Conservation (phyloP, 2,797 vertebrate genomes). For the Tragelaphus eurycerus region DNA sequence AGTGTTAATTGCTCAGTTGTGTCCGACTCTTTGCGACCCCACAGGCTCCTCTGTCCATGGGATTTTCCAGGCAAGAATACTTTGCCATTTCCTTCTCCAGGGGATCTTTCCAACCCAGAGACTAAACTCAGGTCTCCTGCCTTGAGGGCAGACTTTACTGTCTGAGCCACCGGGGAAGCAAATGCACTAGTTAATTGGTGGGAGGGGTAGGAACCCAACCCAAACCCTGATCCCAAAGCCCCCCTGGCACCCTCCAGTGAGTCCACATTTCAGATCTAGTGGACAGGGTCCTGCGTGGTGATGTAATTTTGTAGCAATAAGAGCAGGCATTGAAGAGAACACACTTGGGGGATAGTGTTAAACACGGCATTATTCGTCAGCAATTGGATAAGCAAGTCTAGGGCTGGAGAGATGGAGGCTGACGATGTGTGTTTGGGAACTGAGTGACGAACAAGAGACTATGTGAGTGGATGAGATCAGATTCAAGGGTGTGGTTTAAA, state of each 20-base stretch:
- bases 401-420: not conserved
- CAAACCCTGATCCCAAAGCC: not conserved
- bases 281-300: not conserved
- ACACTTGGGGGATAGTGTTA: not conserved
- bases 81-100: not conserved
- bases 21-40: not conserved
- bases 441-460: not conserved
- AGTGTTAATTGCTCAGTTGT: not conserved
- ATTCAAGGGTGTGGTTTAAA: not conserved
- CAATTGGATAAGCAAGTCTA: not conserved
- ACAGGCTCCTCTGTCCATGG: not conserved
- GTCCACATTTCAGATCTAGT: not conserved
- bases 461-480: not conserved
- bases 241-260: not conserved
- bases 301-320: not conserved
- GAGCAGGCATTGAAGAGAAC: not conserved
- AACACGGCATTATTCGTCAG: accelerated
- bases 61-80: not conserved
- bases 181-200: not conserved
- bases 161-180: not conserved
- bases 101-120: not conserved
- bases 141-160: not conserved
- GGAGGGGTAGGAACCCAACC: not conserved
- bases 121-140: accelerated
- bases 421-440: not conserved